Evolutionary conservation across 2,113 vertebrate genomes (phyloP).

Genomic region (Callaeas wilsoni): DNA sequence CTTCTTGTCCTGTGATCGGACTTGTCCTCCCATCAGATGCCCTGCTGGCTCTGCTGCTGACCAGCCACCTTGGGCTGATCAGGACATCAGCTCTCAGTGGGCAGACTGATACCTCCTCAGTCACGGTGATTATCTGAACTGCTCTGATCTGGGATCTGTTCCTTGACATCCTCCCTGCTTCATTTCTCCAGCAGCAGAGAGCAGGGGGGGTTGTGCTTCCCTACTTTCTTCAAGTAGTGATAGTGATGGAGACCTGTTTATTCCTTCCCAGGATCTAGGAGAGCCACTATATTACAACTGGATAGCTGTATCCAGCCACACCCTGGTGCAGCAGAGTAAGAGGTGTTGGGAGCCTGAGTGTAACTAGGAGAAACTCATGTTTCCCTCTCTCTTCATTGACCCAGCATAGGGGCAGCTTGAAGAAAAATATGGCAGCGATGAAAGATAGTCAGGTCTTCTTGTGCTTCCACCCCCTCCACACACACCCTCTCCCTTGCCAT

Average conservation of each 20-base stretch:
- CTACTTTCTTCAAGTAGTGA: background rate
- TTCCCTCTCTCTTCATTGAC: background rate
- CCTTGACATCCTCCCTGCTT: background rate
- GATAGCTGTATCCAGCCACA: background rate
- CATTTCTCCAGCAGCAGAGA: background rate
- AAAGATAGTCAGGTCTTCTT: background rate
- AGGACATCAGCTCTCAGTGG: background rate
- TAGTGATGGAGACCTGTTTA: background rate
- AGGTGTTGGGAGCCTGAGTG: background rate
- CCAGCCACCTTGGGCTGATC: background rate
- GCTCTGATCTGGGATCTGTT: background rate
- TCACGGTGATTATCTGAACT: background rate
- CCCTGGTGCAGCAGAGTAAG: background rate
- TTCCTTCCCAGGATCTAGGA: background rate
- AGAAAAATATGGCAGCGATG: background rate
- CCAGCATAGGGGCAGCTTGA: background rate
- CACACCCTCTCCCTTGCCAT: background rate
- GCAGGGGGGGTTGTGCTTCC: background rate
- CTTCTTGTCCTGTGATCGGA: background rate
- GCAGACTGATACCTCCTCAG: background rate
- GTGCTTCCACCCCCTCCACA: background rate
- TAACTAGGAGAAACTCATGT: background rate
- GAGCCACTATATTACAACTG: accelerated
- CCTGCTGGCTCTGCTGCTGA: background rate
- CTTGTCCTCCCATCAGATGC: background rate